Base-by-base conservation (phyloP, 2,888 invertebrate species). In the Phania funesta region DNA sequence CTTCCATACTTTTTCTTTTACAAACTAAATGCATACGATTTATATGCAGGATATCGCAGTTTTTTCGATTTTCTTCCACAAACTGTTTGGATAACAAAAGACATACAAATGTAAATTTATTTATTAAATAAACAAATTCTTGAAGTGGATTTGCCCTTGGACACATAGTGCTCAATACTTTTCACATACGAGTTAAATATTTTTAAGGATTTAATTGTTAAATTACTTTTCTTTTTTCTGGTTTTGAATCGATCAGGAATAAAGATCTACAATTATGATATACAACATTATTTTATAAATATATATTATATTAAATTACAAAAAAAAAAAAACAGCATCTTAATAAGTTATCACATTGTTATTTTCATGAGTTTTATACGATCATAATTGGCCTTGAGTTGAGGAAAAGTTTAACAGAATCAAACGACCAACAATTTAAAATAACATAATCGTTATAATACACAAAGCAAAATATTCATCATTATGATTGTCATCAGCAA, bases 271-370 rank as follows among this genome's bases (percentile, higher is more conserved):
- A 75, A 41, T 60, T 75, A 75, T 13, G 24, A 46, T 38, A 74
- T 44, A 52, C 29, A 65, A 62, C 62, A 46, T 24, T 67, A 41
- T 2, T 20, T 48, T 41, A 41, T 41, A 54, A 11, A 20, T 48
- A 48, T 62, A 48, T n/a, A n/a, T 8, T 26, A 73, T 41, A 52
- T n/a, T 38, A 64, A 54, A 62, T 29, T 52, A 54, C 8, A 54
- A 46, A 26, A 65, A 32, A 29, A 44, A 73, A 73, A 86, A 86
- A 87, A 87, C 88, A 88, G 89, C 88, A 87, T 88, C 89, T 88
- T 88, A 88, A 88, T 87, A 88, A 87, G 89, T 84, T 75, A 88
- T 88, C 88, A 88, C 88, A 88, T 74, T 81, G 73, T 77, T 81
- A 77, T 88, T 88, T 88, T 89, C 89, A 89, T 88, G 88, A 88